phyloP scores from a whole-genome alignment of 2,797 vertebrate species.

The Ctenopoma kingsleyae region DNA sequence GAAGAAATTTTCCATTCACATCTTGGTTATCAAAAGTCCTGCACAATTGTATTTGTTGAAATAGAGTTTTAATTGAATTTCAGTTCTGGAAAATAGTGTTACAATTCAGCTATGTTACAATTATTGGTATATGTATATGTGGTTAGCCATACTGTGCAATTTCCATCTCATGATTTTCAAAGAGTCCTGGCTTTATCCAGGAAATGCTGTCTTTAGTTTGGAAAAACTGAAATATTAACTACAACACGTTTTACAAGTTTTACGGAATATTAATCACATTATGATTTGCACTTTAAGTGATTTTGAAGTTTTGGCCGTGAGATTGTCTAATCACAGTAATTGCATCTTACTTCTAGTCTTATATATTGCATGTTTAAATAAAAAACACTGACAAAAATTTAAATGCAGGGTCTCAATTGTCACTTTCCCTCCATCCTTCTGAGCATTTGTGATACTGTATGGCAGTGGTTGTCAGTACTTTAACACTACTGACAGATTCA shows the following conservation, averaged over 20 bases:
- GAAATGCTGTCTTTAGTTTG: no score
- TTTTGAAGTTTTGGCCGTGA: neutral
- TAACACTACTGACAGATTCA: slow-evolving; percentile 45
- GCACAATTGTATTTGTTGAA: neutral
- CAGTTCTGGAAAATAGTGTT: no score
- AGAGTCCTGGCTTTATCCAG: neutral
- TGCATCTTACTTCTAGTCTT: neutral
- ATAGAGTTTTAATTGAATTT: no score
- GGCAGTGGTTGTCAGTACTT: slow-evolving; percentile 26
- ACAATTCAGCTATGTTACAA: no score
- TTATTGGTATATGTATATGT: no score
- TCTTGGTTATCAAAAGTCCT: neutral
- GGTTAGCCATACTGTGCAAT: no score
- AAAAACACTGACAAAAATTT: neutral
- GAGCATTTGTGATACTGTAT: slow-evolving; percentile 1
- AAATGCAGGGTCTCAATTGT: slow-evolving; percentile 9
- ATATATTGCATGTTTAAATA: neutral
- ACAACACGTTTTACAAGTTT: no score
- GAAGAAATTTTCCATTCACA: neutral
- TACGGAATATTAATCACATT: neutral
- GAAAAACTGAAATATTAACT: no score
- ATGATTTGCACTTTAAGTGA: neutral
- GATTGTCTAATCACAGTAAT: neutral
- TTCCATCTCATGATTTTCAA: neutral
- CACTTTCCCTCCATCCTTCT: slow-evolving; percentile 7